A percentile compares a stretch with the other conserved stretches of the same genome.
Evolutionary conservation across 1,140 invertebrate species (phyloP).

Genomic region (Kradibia gibbosae): DNA sequence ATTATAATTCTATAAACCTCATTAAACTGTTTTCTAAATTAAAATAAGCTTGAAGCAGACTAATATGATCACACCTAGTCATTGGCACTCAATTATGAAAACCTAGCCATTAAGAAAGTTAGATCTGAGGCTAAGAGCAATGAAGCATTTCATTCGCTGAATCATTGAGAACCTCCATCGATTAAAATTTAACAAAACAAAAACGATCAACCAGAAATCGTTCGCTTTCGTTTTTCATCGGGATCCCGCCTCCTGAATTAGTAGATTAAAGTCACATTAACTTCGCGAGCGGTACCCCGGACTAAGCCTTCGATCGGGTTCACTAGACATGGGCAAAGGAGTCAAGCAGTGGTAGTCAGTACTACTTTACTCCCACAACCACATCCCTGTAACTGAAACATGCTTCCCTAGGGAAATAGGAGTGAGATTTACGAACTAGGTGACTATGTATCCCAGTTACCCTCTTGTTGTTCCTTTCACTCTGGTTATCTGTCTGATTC

Average conservation of each 20-base stretch:
- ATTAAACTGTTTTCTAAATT: background rate
- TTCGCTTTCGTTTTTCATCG: constrained; percentile 20
- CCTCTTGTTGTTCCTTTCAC: background rate
- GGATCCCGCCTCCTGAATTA: constrained; percentile 24
- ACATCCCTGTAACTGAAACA: constrained; percentile 48
- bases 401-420: constrained; percentile 34
- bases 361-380: constrained; percentile 40
- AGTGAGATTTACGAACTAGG: constrained; percentile 42
- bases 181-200: constrained; percentile 23
- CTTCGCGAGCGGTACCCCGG: constrained; percentile 6
- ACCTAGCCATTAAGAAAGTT: background rate
- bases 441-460: constrained; percentile 21
- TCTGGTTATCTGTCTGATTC: background rate
- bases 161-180: background rate
- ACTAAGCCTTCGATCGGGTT: background rate
- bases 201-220: background rate
- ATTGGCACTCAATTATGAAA: background rate
- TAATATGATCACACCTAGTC: background rate
- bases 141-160: background rate
- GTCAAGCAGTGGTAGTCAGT: background rate
- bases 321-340: background rate
- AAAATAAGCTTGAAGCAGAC: background rate
- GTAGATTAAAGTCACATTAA: constrained; percentile 49
- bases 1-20: no score
- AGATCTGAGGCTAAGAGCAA: background rate